Percentiles rank a stretch among this genome's conserved stretches.
phyloP scores from a whole-genome alignment of 1,140 invertebrate genomes.

The Ruditapes philippinarum region DNA sequence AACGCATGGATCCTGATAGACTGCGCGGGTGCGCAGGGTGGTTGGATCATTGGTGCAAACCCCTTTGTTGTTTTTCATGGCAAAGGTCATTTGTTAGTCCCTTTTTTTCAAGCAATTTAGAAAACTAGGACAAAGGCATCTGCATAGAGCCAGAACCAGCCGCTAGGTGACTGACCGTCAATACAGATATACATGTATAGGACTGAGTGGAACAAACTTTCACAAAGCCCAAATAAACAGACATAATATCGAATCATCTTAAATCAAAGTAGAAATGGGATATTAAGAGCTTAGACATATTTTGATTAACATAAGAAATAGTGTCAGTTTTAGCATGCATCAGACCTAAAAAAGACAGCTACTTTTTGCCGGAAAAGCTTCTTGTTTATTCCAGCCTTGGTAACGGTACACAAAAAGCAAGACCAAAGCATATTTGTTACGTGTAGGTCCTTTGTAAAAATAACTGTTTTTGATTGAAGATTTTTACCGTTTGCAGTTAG shows the following conservation, averaged over 20 bases:
- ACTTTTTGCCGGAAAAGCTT: slow-evolving; percentile 21
- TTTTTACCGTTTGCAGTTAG: slow-evolving; percentile 14
- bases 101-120: too few relatives aligned
- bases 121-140: too few relatives aligned
- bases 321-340: neutral
- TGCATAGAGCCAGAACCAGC: too few relatives aligned
- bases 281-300: neutral
- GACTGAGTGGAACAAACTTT: neutral
- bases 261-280: neutral
- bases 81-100: too few relatives aligned
- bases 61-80: too few relatives aligned
- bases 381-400: neutral
- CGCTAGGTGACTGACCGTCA: too few relatives aligned
- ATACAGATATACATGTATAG: neutral
- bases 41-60: too few relatives aligned
- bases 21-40: too few relatives aligned
- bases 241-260: neutral
- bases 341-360: neutral
- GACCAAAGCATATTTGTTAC: slow-evolving; percentile 35
- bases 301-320: neutral
- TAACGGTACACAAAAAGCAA: neutral
- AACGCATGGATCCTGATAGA: too few relatives aligned
- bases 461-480: slow-evolving; percentile 1
- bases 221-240: neutral
- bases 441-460: neutral